A percentile compares a stretch with the other conserved stretches of the same genome.
These are phyloP conservation scores for Channallabes apus DNA, from an alignment of 2,797 vertebrate genomes.

Conservation along the genomic window DNA sequence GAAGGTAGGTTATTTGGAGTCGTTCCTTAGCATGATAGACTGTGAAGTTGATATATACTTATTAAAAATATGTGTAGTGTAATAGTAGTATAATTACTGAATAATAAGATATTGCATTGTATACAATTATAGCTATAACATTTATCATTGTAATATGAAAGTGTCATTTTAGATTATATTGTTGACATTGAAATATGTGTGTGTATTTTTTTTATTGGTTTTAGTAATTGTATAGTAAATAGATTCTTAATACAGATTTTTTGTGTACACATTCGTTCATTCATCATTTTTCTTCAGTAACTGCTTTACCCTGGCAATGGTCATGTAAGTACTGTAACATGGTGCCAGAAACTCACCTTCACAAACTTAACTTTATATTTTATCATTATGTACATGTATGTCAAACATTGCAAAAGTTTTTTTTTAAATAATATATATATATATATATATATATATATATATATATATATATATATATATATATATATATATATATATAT, in stretches of 20 bases:
- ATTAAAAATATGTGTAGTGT: neutral
- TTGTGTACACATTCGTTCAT: neutral
- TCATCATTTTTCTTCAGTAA: neutral
- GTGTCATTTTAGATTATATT: neutral
- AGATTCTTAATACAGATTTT: neutral
- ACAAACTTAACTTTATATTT: neutral
- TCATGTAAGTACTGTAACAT: neutral
- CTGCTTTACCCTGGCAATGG: neutral
- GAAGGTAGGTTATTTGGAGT: slow-evolving; percentile 65
- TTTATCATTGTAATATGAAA: neutral
- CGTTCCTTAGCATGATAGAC: neutral
- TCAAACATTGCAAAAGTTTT: neutral
- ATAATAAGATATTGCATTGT: neutral
- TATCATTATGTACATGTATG: too few species aligned
- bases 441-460: too few species aligned
- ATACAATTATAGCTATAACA: neutral
- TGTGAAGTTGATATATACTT: neutral
- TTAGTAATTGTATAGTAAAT: neutral
- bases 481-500: too few species aligned
- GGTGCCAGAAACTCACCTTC: neutral
- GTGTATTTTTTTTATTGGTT: too few species aligned
- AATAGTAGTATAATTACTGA: too few species aligned
- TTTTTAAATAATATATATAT: too few species aligned
- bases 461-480: too few species aligned
- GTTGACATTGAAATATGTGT: neutral